Evolutionary conservation across 2,797 vertebrate genomes (phyloP), one percentile per base, ranked within the genome.

Genomic region (Sebastiscus tertius): DNA sequence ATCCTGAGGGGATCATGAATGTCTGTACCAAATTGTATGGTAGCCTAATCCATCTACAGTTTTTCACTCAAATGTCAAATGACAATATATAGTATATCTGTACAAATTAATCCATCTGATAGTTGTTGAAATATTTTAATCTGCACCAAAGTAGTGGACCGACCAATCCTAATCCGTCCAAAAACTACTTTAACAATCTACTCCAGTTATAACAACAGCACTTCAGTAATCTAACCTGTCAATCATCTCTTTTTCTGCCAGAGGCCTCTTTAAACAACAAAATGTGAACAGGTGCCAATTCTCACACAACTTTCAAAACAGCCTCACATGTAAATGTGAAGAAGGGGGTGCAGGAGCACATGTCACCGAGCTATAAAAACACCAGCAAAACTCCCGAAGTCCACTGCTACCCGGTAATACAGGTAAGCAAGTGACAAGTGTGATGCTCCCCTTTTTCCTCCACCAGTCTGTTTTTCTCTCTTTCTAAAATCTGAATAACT

Each of bases 271-370:
- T 61, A 76, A 83, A 83, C 7, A 82, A 82, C 14, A 79, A 82
- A 49, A 74, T 29, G 22, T 22, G 75, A 82, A 85, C 88, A 92
- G 86, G 3, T 90, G 91, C 4, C 36, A 63, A 2, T 74, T 83
- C 61, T 79, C 89, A 63, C 77, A 79, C 5, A 18, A 12, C 33
- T 73, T 58, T 56, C 9, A 79, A 79, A 75, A 82, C 61, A 74
- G 4, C 49, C 29, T 56, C 2, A 22, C 6, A 34, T 67, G 71
- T 65, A 71, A 81, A 68, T 4, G 59, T 3, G 1, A n/a, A 64
- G 65, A 61, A 13, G 63, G 79, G 20, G 52, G 56, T 33, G n/a
- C 16, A 29, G 16, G 14, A 16, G 42, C 42, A 46, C 14, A 49
- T 60, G 8, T 16, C 42, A 11, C 60, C 8, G 29, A 27, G 55